These are phyloP conservation scores for Ptychadena robeensis DNA, from an alignment of 2,797 vertebrate species.

Conservation along the genomic window DNA sequence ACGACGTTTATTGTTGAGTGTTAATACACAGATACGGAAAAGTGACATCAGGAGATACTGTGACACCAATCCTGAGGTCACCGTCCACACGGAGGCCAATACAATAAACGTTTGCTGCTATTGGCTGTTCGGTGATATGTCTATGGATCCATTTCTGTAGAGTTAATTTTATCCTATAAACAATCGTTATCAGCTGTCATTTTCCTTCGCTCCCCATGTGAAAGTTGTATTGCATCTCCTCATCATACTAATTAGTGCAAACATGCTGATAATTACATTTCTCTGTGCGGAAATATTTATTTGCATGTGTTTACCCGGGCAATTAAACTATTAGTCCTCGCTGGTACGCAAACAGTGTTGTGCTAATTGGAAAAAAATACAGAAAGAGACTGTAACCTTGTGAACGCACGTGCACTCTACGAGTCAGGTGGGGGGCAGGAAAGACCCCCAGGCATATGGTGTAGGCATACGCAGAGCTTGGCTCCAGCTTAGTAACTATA, in stretches of 20 bases:
- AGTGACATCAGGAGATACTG: no score
- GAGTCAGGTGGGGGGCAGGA: background rate
- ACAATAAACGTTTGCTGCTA: no score
- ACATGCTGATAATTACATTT: constrained; percentile 12
- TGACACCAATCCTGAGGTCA: no score
- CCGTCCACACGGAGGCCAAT: no score
- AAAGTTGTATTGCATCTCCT: background rate
- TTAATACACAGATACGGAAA: no score
- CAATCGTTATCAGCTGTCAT: background rate
- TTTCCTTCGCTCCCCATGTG: background rate
- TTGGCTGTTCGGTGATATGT: no score
- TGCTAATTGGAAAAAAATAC: background rate
- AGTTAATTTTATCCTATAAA: background rate
- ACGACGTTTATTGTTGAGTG: no score
- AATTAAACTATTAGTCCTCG: background rate
- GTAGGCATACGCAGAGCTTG: background rate
- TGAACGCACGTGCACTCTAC: background rate
- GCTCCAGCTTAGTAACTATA: no score
- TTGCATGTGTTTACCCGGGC: background rate
- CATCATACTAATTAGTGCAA: background rate
- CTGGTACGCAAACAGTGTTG: background rate
- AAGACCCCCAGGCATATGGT: background rate
- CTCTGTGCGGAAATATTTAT: background rate
- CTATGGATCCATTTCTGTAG: no score
- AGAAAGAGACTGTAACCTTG: background rate